A percentile compares a stretch with the other conserved stretches of the same genome.
Evolutionary conservation across 2,113 vertebrate genomes (phyloP).

Genomic region (Otocyon megalotis): DNA sequence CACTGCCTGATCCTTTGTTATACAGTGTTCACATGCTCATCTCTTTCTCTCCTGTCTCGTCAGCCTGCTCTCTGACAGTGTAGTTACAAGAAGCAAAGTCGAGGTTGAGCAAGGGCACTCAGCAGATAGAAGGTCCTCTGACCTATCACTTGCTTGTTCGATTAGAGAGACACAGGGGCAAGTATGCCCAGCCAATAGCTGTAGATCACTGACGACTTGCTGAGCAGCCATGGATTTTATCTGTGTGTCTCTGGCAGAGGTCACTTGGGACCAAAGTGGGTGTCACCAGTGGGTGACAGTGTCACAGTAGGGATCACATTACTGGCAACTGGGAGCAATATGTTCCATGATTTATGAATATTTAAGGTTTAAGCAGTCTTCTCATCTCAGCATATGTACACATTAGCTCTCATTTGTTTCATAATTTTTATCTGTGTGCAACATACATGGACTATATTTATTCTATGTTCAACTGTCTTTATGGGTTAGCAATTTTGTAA

Average conservation of each 20-base stretch:
- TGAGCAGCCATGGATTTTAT: constrained; percentile 13
- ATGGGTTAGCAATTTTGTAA: not conserved
- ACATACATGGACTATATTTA: not conserved
- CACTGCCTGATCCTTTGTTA: not conserved
- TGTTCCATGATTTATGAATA: constrained; percentile 58
- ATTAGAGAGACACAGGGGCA: not conserved
- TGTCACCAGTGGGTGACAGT: not conserved
- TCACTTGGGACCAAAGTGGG: constrained; percentile 1
- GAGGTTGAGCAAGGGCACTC: not conserved
- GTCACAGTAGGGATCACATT: not conserved
- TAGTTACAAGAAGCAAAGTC: not conserved
- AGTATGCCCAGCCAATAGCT: not conserved
- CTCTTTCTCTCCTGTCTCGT: not conserved
- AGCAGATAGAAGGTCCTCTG: not conserved
- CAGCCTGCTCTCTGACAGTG: not conserved
- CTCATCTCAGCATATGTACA: not conserved
- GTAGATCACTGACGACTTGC: not conserved
- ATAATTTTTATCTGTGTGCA: constrained; percentile 1
- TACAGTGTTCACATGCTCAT: not conserved
- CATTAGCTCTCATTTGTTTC: not conserved
- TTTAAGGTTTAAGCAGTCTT: constrained; percentile 17
- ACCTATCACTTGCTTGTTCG: not conserved
- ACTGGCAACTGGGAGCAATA: constrained; percentile 5
- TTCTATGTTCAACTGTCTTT: not conserved
- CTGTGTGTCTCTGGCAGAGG: not conserved